Evolutionary conservation across 2,797 vertebrate genomes (phyloP).

Genomic region (Zenarchopterus dispar): DNA sequence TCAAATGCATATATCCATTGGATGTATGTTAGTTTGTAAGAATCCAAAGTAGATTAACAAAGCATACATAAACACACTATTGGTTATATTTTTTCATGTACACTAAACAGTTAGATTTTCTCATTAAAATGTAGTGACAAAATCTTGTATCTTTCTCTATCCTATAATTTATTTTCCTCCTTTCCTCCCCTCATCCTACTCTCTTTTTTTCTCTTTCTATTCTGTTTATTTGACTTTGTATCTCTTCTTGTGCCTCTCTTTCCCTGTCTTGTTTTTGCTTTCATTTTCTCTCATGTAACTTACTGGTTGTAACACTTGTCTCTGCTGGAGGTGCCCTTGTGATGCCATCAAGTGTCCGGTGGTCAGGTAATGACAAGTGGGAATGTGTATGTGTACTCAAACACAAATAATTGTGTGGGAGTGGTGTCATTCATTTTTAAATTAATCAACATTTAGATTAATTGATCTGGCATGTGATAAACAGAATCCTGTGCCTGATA

Average conservation of each 20-base stretch:
- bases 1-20: background rate
- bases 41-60: background rate
- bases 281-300: constrained; percentile 63
- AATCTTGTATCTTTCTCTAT: constrained; percentile 9
- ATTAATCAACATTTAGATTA: constrained; percentile 66
- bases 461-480: constrained; percentile 38
- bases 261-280: background rate
- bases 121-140: constrained; percentile 41
- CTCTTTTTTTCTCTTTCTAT: background rate
- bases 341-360: constrained; percentile 61
- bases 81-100: constrained; percentile 9
- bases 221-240: background rate
- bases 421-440: constrained; percentile 40
- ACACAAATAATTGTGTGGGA: constrained; percentile 37
- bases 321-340: constrained; percentile 60
- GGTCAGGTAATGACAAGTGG: constrained; percentile 65
- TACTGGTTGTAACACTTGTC: constrained; percentile 77
- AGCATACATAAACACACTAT: constrained; percentile 8
- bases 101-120: constrained; percentile 53
- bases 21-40: background rate
- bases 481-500: too few relatives aligned
- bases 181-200: background rate
- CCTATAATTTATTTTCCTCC: background rate
- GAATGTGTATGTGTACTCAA: constrained; percentile 36
- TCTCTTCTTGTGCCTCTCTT: background rate